Conservation (phyloP, 2,888 invertebrate genomes). For the Dusona sp. region DNA sequence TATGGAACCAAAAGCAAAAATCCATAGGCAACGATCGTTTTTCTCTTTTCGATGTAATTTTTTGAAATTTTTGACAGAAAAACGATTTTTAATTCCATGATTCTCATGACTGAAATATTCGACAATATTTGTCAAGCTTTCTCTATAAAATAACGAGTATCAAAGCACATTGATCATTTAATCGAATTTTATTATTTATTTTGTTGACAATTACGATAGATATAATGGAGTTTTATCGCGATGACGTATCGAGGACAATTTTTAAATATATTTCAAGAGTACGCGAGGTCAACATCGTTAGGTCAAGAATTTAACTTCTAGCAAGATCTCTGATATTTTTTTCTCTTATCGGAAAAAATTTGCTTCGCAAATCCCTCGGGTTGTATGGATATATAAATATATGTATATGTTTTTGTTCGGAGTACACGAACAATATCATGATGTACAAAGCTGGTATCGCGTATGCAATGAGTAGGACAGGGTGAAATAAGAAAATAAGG, state of each 20-base stretch:
- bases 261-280: conserved; percentile 13
- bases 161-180: not conserved
- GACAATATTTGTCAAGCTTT: not conserved
- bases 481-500: not conserved
- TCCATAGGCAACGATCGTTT: not conserved
- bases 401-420: not conserved
- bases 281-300: conserved; percentile 13
- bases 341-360: conserved; percentile 43
- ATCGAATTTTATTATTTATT: not conserved
- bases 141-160: not conserved
- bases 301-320: conserved; percentile 41
- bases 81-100: not conserved
- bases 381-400: not conserved
- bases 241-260: not conserved
- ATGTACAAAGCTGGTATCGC: not conserved
- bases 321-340: conserved; percentile 12
- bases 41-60: not conserved
- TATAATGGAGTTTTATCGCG: not conserved
- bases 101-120: not conserved
- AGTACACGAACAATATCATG: conserved; percentile 8
- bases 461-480: not conserved
- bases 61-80: not conserved
- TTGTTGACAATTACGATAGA: not conserved
- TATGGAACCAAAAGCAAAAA: too few species aligned
- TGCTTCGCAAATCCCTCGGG: conserved; percentile 38